These are phyloP conservation scores for Habropoda laboriosa DNA, from an alignment of 1,140 invertebrate genomes.

Conservation along the genomic window DNA sequence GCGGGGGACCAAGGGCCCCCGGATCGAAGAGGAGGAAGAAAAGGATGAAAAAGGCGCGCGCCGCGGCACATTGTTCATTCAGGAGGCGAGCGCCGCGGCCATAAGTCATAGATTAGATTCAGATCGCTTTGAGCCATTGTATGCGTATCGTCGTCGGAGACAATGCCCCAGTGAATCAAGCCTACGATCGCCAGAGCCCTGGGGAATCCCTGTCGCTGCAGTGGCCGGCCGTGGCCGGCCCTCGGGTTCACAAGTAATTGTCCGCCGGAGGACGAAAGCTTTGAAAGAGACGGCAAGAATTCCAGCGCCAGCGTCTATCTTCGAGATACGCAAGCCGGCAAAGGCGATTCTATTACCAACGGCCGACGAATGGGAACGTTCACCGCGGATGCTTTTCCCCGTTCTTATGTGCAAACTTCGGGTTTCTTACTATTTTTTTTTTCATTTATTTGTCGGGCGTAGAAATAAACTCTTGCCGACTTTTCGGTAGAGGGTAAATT, in stretches of 20 bases:
- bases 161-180: conserved; percentile 74
- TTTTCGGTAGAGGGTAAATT: too few relatives aligned
- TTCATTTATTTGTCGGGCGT: too few relatives aligned
- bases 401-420: neutral
- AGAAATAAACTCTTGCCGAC: too few relatives aligned
- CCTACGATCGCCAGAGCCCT: conserved; percentile 51
- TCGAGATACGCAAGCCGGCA: neutral
- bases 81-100: conserved; percentile 59
- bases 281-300: conserved; percentile 48
- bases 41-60: conserved; percentile 19
- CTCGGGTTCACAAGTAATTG: conserved; percentile 54
- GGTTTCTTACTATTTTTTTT: neutral
- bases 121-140: conserved; percentile 73
- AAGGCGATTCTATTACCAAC: conserved; percentile 29
- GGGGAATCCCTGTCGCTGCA: conserved; percentile 59
- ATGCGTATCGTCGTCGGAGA: conserved; percentile 71
- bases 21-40: conserved; percentile 38
- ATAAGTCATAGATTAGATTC: conserved; percentile 75
- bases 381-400: neutral
- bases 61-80: conserved; percentile 68
- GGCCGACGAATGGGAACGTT: neutral
- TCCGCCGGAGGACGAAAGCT: conserved; percentile 16
- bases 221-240: neutral
- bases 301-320: conserved; percentile 41
- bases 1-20: neutral